These are phyloP conservation scores for Phalloptychus januarius DNA, from an alignment of 2,797 vertebrate species.

Conservation along the genomic window DNA sequence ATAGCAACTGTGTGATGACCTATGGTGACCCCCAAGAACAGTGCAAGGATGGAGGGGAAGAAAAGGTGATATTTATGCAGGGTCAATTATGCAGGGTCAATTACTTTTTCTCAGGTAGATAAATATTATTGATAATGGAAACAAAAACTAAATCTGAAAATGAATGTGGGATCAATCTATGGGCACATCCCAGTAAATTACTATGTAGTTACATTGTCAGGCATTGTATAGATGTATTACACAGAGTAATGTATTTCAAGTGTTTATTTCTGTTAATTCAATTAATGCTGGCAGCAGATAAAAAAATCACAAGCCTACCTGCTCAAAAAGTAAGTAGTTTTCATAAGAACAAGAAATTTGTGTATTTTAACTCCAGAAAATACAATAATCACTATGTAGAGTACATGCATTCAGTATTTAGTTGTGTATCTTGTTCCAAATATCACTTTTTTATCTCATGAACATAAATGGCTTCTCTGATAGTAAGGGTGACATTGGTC, in stretches of 20 bases:
- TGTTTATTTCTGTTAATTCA: neutral
- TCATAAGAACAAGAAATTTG: neutral
- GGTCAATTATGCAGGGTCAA: slow-evolving; percentile 16
- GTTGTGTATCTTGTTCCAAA: neutral
- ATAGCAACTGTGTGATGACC: slow-evolving; percentile 70
- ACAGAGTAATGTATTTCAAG: neutral
- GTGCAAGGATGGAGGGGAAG: slow-evolving; percentile 40
- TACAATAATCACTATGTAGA: no score
- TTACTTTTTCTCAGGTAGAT: neutral
- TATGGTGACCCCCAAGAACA: slow-evolving; percentile 46
- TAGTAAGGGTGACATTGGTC: neutral
- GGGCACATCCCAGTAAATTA: neutral
- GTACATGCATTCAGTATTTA: neutral
- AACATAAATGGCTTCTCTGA: no score
- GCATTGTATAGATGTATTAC: neutral
- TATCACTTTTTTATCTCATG: neutral
- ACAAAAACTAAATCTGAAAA: neutral
- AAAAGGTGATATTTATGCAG: slow-evolving; percentile 26
- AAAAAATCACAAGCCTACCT: neutral
- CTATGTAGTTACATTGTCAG: neutral
- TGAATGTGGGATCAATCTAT: neutral
- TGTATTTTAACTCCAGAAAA: neutral
- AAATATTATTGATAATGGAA: neutral
- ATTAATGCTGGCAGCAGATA: neutral
- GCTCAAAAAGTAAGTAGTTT: neutral